Percentiles rank a stretch among this genome's conserved stretches.
phyloP scores from a whole-genome alignment of 2,797 vertebrate species.

The Sebastes nivosus region DNA sequence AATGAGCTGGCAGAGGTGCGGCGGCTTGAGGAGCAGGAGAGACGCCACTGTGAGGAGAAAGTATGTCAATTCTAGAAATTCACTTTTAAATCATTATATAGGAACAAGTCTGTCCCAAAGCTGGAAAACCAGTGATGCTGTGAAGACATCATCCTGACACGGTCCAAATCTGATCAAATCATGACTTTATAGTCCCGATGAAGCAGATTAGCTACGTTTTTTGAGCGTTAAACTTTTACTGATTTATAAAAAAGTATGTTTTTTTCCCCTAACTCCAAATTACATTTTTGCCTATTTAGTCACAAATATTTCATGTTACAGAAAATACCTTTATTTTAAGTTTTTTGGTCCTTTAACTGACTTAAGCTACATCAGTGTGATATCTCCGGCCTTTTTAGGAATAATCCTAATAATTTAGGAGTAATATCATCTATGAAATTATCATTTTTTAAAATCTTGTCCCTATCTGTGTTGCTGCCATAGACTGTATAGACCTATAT shows the following conservation, averaged over 20 bases:
- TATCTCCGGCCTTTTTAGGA: not conserved
- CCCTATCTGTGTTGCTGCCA: not conserved
- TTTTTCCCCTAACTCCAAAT: not conserved
- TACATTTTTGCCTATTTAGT: no score
- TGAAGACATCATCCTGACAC: not conserved
- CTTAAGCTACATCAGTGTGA: not conserved
- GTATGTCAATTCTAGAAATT: slow-evolving; percentile 18
- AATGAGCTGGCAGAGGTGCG: slow-evolving; percentile 89
- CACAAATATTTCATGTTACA: not conserved
- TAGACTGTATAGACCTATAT: no score
- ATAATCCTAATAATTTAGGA: not conserved
- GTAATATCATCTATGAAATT: not conserved
- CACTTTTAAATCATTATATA: not conserved
- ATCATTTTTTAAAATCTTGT: not conserved
- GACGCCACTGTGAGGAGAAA: slow-evolving; percentile 88
- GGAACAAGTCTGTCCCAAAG: not conserved
- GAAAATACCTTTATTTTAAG: not conserved
- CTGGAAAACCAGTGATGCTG: not conserved
- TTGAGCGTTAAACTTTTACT: not conserved
- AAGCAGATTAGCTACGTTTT: not conserved
- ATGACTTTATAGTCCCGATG: not conserved
- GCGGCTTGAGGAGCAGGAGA: slow-evolving; percentile 91
- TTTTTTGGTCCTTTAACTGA: not conserved
- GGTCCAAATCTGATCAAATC: not conserved
- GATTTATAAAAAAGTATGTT: no score